phyloP scores from a whole-genome alignment of 2,888 invertebrate genomes.

The Barypeithes pellucidus region DNA sequence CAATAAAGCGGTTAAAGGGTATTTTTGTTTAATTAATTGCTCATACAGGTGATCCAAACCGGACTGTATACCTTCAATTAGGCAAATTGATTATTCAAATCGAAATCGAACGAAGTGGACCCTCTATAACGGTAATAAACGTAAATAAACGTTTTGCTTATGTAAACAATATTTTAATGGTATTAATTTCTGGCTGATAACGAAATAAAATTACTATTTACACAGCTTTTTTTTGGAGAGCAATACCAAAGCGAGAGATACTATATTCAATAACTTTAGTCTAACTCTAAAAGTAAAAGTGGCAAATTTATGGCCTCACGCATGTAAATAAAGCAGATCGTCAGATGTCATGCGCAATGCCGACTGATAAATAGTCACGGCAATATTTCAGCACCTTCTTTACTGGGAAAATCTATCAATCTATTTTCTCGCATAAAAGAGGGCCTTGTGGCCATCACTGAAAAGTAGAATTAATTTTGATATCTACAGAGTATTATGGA shows the following conservation, averaged over 20 bases:
- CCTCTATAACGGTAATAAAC: constrained; percentile 38
- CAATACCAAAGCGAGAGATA: neutral
- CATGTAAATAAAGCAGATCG: too few species aligned
- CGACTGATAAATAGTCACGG: too few species aligned
- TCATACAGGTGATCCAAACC: constrained; percentile 24
- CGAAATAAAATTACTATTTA: constrained; percentile 17
- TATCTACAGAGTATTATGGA: too few species aligned
- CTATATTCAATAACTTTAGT: too few species aligned
- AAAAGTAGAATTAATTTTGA: too few species aligned
- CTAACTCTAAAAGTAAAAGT: too few species aligned
- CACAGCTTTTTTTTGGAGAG: neutral
- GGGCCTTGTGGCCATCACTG: too few species aligned
- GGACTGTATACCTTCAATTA: constrained; percentile 39
- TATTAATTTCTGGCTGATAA: constrained; percentile 32
- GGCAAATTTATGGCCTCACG: too few species aligned
- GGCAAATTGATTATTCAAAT: constrained; percentile 48
- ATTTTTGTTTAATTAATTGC: constrained; percentile 41
- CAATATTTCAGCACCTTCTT: too few species aligned
- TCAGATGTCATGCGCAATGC: too few species aligned
- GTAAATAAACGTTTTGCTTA: constrained; percentile 39
- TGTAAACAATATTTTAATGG: constrained; percentile 36
- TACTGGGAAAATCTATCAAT: too few species aligned
- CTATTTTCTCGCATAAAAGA: too few species aligned
- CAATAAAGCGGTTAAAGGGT: constrained; percentile 22
- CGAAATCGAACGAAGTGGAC: constrained; percentile 39